phyloP scores from a whole-genome alignment of 1,140 invertebrate genomes.

The Gonioctena quinquepunctata region DNA sequence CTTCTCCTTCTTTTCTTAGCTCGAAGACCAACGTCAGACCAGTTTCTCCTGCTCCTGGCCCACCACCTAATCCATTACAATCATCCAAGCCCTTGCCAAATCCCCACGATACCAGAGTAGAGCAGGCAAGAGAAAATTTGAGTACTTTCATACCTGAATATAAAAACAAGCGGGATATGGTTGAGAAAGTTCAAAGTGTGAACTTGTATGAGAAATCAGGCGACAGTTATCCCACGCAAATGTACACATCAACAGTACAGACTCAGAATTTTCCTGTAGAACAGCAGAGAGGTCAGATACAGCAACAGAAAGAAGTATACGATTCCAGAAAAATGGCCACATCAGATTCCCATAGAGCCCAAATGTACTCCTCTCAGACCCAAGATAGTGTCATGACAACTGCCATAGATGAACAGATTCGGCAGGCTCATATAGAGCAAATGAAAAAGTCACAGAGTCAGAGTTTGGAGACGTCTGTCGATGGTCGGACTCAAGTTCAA shows the following conservation, averaged over 20 bases:
- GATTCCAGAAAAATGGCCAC: neutral
- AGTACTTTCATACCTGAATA: slow-evolving; percentile 46
- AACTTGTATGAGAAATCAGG: slow-evolving; percentile 16
- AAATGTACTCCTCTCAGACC: slow-evolving; percentile 5
- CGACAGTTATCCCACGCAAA: slow-evolving; percentile 4
- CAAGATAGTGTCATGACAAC: neutral
- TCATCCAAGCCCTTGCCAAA: slow-evolving; percentile 34
- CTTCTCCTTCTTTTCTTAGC: slow-evolving; percentile 49
- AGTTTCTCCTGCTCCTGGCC: slow-evolving; percentile 63
- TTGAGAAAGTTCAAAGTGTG: slow-evolving; percentile 21
- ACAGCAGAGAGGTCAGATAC: neutral
- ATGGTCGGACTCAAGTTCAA: slow-evolving; percentile 63
- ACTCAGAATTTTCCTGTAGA: slow-evolving; percentile 12
- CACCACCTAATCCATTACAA: slow-evolving; percentile 63
- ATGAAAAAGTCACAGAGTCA: slow-evolving; percentile 34
- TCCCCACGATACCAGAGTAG: slow-evolving; percentile 35
- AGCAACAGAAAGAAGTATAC: neutral
- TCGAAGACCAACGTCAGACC: slow-evolving; percentile 25
- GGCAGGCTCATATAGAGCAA: slow-evolving; percentile 30
- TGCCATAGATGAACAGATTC: neutral
- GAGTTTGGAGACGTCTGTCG: slow-evolving; percentile 51
- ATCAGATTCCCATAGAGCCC: slow-evolving; percentile 10
- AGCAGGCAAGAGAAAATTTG: slow-evolving; percentile 44
- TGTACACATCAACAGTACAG: slow-evolving; percentile 25
- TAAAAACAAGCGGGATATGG: slow-evolving; percentile 30